A percentile compares a stretch with the other conserved stretches of the same genome.
Conservation (phyloP, 2,888 invertebrate genomes). For the Drosophila niveifrons region DNA sequence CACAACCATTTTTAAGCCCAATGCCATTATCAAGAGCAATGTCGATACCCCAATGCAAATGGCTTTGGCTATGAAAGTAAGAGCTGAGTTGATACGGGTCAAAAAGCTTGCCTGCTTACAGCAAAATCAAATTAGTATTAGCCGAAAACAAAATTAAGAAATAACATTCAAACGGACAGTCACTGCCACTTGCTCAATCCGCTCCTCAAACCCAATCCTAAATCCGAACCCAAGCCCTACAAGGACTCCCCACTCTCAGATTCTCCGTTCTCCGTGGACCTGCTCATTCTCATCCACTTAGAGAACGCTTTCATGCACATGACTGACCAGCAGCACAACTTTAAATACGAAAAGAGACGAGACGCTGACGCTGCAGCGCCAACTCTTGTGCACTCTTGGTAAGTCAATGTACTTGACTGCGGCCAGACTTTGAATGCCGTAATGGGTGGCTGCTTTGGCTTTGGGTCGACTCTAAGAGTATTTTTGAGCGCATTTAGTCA, state of each 20-base stretch:
- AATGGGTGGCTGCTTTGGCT: slow-evolving; percentile 37
- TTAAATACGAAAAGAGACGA: slow-evolving; percentile 63
- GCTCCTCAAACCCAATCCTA: not conserved
- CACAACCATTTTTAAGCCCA: not conserved
- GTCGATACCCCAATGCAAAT: slow-evolving; percentile 52
- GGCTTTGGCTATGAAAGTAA: slow-evolving; percentile 41
- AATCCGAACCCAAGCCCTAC: not conserved
- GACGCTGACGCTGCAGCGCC: slow-evolving; percentile 39
- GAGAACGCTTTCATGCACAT: slow-evolving; percentile 71
- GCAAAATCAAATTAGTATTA: slow-evolving; percentile 78
- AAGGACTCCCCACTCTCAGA: not conserved
- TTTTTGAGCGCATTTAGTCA: slow-evolving; percentile 64
- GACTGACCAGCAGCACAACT: slow-evolving; percentile 73
- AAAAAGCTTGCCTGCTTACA: slow-evolving; percentile 68
- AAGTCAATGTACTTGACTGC: slow-evolving; percentile 66
- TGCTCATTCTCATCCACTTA: slow-evolving; percentile 31
- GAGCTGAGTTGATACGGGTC: slow-evolving; percentile 64
- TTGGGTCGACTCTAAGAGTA: slow-evolving; percentile 38
- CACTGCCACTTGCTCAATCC: slow-evolving; percentile 15
- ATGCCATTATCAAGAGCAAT: slow-evolving; percentile 26
- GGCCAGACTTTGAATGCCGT: slow-evolving; percentile 42
- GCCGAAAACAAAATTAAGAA: slow-evolving; percentile 76
- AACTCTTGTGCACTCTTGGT: slow-evolving; percentile 33
- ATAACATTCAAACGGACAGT: slow-evolving; percentile 50
- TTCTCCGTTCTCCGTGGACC: slow-evolving; percentile 3